Evolutionary conservation across 2,113 vertebrate species (phyloP).

Genomic region (Engraulis encrasicolus): DNA sequence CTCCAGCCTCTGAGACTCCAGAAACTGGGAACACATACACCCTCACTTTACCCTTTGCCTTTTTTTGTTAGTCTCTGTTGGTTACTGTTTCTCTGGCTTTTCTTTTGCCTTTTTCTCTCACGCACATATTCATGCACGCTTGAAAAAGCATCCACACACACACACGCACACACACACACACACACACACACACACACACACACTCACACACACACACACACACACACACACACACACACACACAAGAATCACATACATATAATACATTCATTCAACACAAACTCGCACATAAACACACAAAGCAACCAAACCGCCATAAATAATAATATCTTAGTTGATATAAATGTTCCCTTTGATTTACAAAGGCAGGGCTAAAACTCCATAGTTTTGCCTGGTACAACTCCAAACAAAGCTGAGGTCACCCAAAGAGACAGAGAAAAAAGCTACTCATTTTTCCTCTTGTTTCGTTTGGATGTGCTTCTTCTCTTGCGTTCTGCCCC

Average conservation of each 20-base stretch:
- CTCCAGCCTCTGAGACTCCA: no score
- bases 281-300: slow-evolving; percentile 37
- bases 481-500: background rate
- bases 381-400: slow-evolving; percentile 5
- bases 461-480: background rate
- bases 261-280: no score
- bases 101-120: no score
- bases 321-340: background rate
- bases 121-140: no score
- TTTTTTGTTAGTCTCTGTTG: no score
- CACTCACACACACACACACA: slow-evolving; percentile 1
- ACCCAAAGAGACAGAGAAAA: background rate
- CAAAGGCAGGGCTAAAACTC: background rate
- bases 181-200: background rate
- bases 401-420: slow-evolving; percentile 12
- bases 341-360: slow-evolving; percentile 5
- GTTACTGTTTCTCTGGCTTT: no score
- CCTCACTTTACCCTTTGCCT: no score
- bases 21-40: no score
- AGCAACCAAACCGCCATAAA: background rate
- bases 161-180: no score
- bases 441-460: background rate
- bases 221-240: slow-evolving; percentile 26
- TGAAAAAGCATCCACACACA: no score
- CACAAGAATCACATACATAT: no score